phyloP scores from a whole-genome alignment of 2,888 invertebrate species.

The Spisula subtruncata region DNA sequence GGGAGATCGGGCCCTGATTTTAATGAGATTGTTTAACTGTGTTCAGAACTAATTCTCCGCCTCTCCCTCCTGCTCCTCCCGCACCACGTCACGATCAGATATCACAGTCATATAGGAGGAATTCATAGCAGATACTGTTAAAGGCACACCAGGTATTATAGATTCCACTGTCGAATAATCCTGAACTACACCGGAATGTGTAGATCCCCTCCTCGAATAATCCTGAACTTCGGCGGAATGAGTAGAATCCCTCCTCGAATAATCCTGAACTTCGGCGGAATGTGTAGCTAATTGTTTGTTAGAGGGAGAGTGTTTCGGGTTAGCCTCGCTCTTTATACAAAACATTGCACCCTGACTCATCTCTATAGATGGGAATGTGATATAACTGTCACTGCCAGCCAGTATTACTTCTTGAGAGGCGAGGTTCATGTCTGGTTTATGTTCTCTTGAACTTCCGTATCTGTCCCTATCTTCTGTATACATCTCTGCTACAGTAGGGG shows the following conservation, averaged over 20 bases:
- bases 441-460: background rate
- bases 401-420: background rate
- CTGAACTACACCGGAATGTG: background rate
- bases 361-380: background rate
- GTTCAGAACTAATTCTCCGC: background rate
- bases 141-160: background rate
- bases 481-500: background rate
- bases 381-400: background rate
- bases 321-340: background rate
- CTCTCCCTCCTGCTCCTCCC: background rate
- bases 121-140: background rate
- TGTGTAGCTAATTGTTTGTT: background rate
- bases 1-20: too few relatives aligned
- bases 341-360: background rate
- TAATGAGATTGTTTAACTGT: too few relatives aligned
- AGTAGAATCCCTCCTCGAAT: background rate
- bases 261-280: background rate
- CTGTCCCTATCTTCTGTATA: background rate
- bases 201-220: background rate
- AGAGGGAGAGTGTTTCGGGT: background rate
- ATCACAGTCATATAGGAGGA: background rate
- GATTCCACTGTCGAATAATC: background rate
- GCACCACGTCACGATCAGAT: background rate
- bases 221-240: background rate
- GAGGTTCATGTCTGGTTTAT: background rate